Conservation (phyloP, 2,797 vertebrate species). For the Lagorchestes hirsutus region DNA sequence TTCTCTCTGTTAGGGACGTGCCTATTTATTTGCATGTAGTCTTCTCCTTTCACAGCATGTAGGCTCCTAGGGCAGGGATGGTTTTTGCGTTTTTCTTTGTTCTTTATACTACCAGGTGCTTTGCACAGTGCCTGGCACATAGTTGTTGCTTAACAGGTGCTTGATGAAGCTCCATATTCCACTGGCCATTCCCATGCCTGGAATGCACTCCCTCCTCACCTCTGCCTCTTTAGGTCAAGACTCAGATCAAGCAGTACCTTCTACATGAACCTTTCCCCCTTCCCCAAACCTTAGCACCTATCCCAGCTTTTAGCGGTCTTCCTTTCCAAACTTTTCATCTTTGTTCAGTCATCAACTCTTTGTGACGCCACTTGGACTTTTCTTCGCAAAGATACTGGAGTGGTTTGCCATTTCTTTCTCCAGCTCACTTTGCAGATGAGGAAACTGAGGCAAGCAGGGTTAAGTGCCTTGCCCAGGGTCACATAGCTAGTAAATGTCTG, state of each 20-base stretch:
- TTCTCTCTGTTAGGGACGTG: no score
- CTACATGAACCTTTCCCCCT: neutral
- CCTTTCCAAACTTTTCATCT: neutral
- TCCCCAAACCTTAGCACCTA: no score
- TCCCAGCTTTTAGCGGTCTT: neutral
- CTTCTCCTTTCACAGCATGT: neutral
- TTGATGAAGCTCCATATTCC: slow-evolving; percentile 1
- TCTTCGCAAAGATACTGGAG: neutral
- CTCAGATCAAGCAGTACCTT: neutral
- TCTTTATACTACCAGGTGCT: neutral
- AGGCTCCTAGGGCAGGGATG: neutral
- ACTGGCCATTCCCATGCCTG: neutral
- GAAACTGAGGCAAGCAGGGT: neutral
- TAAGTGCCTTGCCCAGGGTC: neutral
- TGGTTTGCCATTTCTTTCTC: neutral
- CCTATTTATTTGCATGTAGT: neutral
- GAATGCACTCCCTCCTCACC: no score
- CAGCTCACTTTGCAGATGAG: neutral
- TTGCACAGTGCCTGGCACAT: neutral
- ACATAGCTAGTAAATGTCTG: no score
- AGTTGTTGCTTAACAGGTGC: no score
- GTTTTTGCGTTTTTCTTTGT: neutral
- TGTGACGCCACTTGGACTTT: neutral
- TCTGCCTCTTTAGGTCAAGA: neutral
- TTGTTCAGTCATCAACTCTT: neutral